Evolutionary conservation across 2,797 vertebrate genomes (phyloP), one percentile per base, ranked within the genome.

Genomic region (Bucorvus abyssinicus): DNA sequence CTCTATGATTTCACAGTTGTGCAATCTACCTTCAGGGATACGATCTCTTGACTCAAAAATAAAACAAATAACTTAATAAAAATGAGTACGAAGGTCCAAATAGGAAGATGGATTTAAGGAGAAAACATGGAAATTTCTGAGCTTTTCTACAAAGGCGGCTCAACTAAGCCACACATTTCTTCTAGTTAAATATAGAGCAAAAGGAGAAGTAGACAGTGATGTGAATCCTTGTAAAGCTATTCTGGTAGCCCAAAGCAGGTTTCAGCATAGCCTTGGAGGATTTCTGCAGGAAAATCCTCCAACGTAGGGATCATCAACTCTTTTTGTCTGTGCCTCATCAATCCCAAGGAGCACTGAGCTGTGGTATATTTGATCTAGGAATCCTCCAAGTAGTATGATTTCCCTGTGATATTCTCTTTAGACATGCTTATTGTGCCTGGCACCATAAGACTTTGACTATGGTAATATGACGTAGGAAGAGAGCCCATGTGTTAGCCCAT

Each of bases 1-100:
- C 77, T 91, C 89, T 82, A 20, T 67, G 74, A 94, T 96, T 94
- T 96, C 87, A 90, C 82, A 86, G 76, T 95, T 95, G 81, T 38
- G 49, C 82, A 93, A 45, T 90, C 52, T 81, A 34, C 32, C 91
- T 95, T 88, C 52, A 67, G 95, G 80, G 76, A 86, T 65, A 45
- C 0, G 42, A 80, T 81, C 73, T 93, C 50, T 91, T 85, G 73
- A 88, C 55, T 76, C 75, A 85, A 92, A 88, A 84, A 59, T 56
- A 76, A 89, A 84, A 40, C 44, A 91, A 93, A 87, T 57, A 30
- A 38, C 53, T 59, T 75, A 87, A 93, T 70, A 90, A 89, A 89
- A 89, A 73, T 34, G 14, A 85, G 8, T 49, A 44, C 45, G 61
- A 87, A 83, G 36, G 13, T 78, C 75, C 67, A 50, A 63, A 12